Base-by-base conservation (phyloP, 92 coral and sea anemone species). In the Zoanthus sansibaricus region DNA sequence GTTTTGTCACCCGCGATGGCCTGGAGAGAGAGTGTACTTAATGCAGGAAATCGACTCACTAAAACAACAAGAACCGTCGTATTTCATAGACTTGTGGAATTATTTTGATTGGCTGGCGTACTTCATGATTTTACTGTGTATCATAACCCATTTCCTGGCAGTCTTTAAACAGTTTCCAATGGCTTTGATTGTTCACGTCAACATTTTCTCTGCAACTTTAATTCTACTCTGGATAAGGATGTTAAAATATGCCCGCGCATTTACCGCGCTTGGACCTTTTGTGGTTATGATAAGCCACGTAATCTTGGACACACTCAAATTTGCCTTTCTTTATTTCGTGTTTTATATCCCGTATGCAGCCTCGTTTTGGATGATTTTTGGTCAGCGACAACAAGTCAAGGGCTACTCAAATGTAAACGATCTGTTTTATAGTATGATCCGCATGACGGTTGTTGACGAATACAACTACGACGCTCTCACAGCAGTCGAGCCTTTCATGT, bases 1-100 rank as follows among this genome's bases (percentile, higher is more conserved):
- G 83, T 88, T 74, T 91, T 96, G 99, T 71, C 99, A 96, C 83
- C 99, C 99, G 84, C 86, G 99, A 31, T 96, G 99, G 99, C 99
- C 99, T 75, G 99, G 98, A 73, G 99, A 96, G 89, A 92, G 98
- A 72, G 8, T 94, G 44, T 96, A 96, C 84, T 82, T 96, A 14
- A 95, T 93, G 96, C 98, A 95, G 67, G 99, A 96, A 83, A 93
- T 93, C 21, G 94, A 94, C 77, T 82, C 84, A 51, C 79, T 96
- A 16, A 94, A 82, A 49, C 93, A 89, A 2, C 92, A 91, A 54
- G 96, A 87, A 33, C 97, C 99, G 7, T 58, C 96, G 13, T 95
- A 96, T 30, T 92, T 95, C 46, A 95, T 82, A 88, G 98, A 96
- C 73, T 89, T 96, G 42, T 96, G 99, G 99, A 96, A 96, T 68